Evolutionary conservation across 2,797 vertebrate genomes (phyloP), one percentile per base, ranked within the genome.

Genomic region (Synaphobranchus kaupii): DNA sequence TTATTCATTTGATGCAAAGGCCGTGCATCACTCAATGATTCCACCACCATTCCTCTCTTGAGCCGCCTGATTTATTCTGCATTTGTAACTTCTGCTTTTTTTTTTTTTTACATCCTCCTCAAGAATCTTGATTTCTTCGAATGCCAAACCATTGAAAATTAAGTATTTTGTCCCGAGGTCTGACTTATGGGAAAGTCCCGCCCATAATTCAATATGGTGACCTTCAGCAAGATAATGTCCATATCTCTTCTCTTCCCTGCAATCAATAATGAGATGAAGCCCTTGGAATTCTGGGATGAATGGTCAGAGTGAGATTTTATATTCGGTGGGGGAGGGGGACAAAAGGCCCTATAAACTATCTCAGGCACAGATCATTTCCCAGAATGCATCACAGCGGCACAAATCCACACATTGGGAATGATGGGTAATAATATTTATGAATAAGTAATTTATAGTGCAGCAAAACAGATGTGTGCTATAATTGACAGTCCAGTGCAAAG

Each of bases 261-360:
- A 92, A 94, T 95, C 94, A 94, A 94, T 96, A 95, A 94, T 92
- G 89, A 92, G 90, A 93, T 89, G 92, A 93, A 89, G 93, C 91
- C 93, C 93, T 95, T 95, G 94, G 92, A 95, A 94, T 92, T 86
- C 86, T 89, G 86, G 91, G 91, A 93, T 90, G 90, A 93, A 94
- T 91, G 92, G 90, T 90, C 91, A 90, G 91, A 91, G 92, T 73
- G 84, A 89, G 92, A 88, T 92, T 93, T 93, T 92, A 92, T 92
- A 92, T 94, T 93, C 90, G 93, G 91, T 87, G 87, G 88, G 90
- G 90, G 87, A n/a, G 39, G 80, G 87, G 84, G 86, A 66, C 12
- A 73, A 88, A 90, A 89, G 60, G 7, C 34, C 17, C 31, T 15
- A 39, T 76, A 76, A 76, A 76, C 71, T 31, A 76, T 76, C 13